Evolutionary conservation across 1,140 invertebrate species (phyloP), one percentile per base, ranked within the genome.

Genomic region (Caenorhabditis inopinata): DNA sequence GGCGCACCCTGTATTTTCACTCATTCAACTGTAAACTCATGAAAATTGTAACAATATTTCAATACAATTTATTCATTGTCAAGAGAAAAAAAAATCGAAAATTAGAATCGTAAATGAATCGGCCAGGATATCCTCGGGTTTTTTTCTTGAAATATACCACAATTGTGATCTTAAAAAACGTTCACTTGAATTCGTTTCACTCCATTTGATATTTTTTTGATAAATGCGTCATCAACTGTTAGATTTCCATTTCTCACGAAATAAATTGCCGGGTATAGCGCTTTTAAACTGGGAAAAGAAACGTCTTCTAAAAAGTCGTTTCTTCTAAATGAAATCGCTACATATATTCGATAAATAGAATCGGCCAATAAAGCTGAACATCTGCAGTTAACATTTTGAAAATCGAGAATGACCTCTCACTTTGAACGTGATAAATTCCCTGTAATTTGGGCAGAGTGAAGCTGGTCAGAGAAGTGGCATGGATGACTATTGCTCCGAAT

Each of bases 241-340:
- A 68, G 23, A 21, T 68, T 68, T 38, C 5, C 58, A 68, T 68
- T 68, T 0, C 0, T 2, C 14, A 5, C 0, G 3, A 68, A 68
- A 9, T 5, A 7, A 11, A 68, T 38, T 16, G 3, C 0, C 3
- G 12, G n/a, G 38, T 32, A 42, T 2, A 18, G 16, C 3, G 38
- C 21, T 42, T 38, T 68, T 5, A 68, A n/a, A 68, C 23, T 68
- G 2, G 58, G 58, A 21, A 68, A 68, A 2, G 32, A 68, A 21
- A 68, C 1, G 11, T 68, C 32, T 21, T 38, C 12, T 11, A 68
- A 16, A 42, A 38, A 68, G 38, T 68, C 58, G 27, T 68, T 68
- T 68, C 32, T 68, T 38, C 58, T 68, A 18, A 68, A 68, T 27
- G n/a, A n/a, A n/a, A n/a, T n/a, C n/a, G n/a, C n/a, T n/a, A n/a